Base-by-base conservation (phyloP, 1,140 invertebrate species). In the Drosophila ercepeae region DNA sequence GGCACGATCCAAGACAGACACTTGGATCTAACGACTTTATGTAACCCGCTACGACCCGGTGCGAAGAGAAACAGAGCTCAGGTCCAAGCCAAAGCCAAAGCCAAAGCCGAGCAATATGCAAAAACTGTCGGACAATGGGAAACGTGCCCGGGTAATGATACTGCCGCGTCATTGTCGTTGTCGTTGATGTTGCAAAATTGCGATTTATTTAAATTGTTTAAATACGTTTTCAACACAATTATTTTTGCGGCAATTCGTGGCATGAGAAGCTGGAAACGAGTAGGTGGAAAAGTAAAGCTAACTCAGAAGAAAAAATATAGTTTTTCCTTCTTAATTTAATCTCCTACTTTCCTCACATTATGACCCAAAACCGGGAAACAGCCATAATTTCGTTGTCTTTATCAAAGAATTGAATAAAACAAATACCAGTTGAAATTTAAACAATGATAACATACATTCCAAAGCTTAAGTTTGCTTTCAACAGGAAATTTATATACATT, bases 1-100 rank as follows among this genome's bases (percentile, higher is more conserved):
- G 72, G 29, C 50, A 57, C 72, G 44, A 79, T 52, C 59, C 59
- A 19, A 67, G 29, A 34, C 60, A 67, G 29, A 34, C 60, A 67
- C 60, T 65, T 67, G 67, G 48, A 81, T 81, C 77, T 72, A 81
- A 81, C 67, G 67, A 63, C 78, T 82, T 82, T 81, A 81, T 75
- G 78, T 82, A 81, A 81, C 63, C 36, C 59, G 4, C 18, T 23
- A 53, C 32, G 21, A 81, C 63, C 36, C 59, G 4, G 23, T 23
- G 59, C 32, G 21, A 45, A 61, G 23, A 29, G 49, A 54, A 68
- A 55, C 34, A 81, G 58, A 32, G 27, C 1, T n/a, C 34, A 6
- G 6, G 34, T 6, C 9, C 1, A 19, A 41, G 21, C 5, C 9
- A 1, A 27, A 39, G 21, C 2, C 23, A 14, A 23, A 55, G 45